Conservation (phyloP, 2,797 vertebrate species). For the Falco peregrinus region DNA sequence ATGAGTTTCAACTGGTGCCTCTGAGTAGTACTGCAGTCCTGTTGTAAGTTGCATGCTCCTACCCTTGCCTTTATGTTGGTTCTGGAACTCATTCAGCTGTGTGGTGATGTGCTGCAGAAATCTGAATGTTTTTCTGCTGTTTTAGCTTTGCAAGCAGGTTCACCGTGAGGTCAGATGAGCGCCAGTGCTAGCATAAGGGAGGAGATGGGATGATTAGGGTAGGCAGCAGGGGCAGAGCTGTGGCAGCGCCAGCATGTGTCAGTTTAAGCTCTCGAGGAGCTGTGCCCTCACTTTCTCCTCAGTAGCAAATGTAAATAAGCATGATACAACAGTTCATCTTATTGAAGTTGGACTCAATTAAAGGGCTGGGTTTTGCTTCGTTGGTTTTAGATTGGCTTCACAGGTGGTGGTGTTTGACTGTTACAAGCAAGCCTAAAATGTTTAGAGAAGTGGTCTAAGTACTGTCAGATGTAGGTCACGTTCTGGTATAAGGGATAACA, state of each 20-base stretch:
- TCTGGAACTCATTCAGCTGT: not conserved
- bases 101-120: not conserved
- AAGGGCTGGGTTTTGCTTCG: not conserved
- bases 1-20: not conserved
- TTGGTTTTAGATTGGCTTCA: not conserved
- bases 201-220: not conserved
- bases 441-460: not conserved
- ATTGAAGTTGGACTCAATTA: not conserved
- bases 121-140: not conserved
- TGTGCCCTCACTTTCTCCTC: not conserved
- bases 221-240: not conserved
- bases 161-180: not conserved
- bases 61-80: not conserved
- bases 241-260: not conserved
- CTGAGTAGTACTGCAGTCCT: not conserved
- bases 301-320: not conserved
- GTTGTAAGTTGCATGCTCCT: not conserved
- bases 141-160: slow-evolving; percentile 33
- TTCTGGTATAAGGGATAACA: not conserved
- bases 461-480: not conserved
- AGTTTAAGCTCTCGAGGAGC: not conserved
- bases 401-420: not conserved
- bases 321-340: not conserved
- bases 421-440: not conserved
- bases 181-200: not conserved